These are phyloP conservation scores for Xenops minutus DNA, from an alignment of 2,797 vertebrate genomes.

Conservation along the genomic window DNA sequence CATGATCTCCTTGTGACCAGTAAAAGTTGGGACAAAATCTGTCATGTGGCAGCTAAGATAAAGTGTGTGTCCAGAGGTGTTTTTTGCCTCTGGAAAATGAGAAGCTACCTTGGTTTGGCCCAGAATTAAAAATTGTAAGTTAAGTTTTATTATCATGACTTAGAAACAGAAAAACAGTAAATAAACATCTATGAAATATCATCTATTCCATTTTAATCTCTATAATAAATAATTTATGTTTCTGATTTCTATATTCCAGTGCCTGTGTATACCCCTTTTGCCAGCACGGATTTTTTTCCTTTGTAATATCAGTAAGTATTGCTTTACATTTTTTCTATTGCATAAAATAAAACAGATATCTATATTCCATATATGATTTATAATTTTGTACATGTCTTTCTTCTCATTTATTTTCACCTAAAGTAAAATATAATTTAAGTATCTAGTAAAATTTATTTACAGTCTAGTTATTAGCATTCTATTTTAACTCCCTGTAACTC, in stretches of 20 bases:
- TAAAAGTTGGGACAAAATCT: background rate
- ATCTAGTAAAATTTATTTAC: background rate
- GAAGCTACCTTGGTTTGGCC: background rate
- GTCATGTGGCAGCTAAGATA: background rate
- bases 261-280: background rate
- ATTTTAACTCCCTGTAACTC: background rate
- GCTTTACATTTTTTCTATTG: background rate
- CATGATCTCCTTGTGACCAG: background rate
- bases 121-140: background rate
- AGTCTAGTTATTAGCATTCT: background rate
- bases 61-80: rapidly evolving
- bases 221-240: background rate
- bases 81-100: background rate
- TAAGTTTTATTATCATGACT: background rate
- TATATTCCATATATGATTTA: background rate
- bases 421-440: background rate
- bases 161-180: background rate
- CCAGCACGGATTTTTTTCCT: background rate
- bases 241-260: background rate
- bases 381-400: background rate
- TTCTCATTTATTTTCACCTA: background rate
- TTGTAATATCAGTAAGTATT: background rate
- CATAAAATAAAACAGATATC: background rate
- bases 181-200: background rate
- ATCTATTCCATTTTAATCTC: background rate